A percentile compares a stretch with the other conserved stretches of the same genome.
Evolutionary conservation across 1,140 invertebrate genomes (phyloP).

Genomic region (Brachionus plicatilis): DNA sequence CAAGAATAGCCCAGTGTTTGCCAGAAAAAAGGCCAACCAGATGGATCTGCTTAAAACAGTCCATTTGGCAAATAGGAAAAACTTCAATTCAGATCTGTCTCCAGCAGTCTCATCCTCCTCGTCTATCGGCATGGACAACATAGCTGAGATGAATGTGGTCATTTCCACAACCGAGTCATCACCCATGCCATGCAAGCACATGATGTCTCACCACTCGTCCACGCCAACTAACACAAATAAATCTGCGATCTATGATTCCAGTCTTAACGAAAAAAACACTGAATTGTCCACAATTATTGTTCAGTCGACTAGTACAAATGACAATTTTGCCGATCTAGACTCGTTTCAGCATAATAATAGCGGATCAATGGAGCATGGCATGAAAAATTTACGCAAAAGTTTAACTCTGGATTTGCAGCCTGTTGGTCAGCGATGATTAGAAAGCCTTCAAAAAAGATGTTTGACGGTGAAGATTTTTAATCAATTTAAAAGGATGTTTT

Average conservation of each 20-base stretch:
- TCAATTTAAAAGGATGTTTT: background rate
- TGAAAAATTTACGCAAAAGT: background rate
- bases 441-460: background rate
- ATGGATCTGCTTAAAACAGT: background rate
- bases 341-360: background rate
- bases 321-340: background rate
- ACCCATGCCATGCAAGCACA: background rate
- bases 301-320: background rate
- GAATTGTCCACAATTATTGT: background rate
- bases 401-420: conserved; percentile 25
- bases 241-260: background rate
- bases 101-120: background rate
- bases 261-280: background rate
- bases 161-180: background rate
- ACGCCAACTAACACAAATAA: background rate
- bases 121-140: background rate
- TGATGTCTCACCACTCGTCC: background rate
- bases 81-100: background rate
- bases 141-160: background rate
- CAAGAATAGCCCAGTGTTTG: background rate
- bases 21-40: background rate
- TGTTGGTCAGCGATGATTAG: background rate
- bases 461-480: background rate
- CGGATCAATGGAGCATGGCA: background rate
- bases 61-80: conserved; percentile 1